Conservation (phyloP, 2,888 invertebrate genomes). For the Amblyjoppa proteus region DNA sequence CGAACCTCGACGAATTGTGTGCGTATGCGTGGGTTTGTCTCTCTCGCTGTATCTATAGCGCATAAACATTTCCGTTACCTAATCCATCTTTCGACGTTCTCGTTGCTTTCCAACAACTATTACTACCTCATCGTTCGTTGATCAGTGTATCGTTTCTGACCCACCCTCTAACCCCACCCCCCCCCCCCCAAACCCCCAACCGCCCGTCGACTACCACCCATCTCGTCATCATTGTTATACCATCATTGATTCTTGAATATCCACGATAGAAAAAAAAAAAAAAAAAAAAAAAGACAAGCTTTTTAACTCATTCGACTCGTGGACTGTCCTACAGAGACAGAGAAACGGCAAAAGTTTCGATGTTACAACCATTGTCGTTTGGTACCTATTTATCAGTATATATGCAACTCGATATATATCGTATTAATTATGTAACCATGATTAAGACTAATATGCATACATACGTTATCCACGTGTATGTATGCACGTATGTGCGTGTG, state of each 20-base stretch:
- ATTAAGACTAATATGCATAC: constrained; percentile 36
- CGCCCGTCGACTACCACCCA: constrained; percentile 31
- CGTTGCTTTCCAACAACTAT: constrained; percentile 59
- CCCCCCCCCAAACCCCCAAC: neutral
- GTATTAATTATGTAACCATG: constrained; percentile 22
- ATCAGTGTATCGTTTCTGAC: constrained; percentile 10
- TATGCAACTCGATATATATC: constrained; percentile 51
- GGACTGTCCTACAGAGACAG: constrained; percentile 29
- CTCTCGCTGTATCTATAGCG: constrained; percentile 55
- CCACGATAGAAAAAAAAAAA: constrained; percentile 24
- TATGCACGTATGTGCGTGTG: constrained; percentile 51
- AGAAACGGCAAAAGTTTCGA: constrained; percentile 14
- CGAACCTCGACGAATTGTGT: constrained; percentile 52
- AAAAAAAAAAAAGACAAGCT: constrained; percentile 19
- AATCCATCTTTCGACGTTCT: constrained; percentile 70
- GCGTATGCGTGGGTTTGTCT: constrained; percentile 56
- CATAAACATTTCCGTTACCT: constrained; percentile 61
- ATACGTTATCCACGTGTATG: constrained; percentile 57
- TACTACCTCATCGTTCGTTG: neutral
- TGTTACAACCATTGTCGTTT: constrained; percentile 51
- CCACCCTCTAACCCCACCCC: neutral
- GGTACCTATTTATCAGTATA: constrained; percentile 29
- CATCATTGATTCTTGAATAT: constrained; percentile 15
- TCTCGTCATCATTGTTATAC: constrained; percentile 25
- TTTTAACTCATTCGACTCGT: constrained; percentile 49